A percentile compares a stretch with the other conserved stretches of the same genome.
Evolutionary conservation across 2,888 invertebrate genomes (phyloP).

Genomic region (Scaptomyza parva): DNA sequence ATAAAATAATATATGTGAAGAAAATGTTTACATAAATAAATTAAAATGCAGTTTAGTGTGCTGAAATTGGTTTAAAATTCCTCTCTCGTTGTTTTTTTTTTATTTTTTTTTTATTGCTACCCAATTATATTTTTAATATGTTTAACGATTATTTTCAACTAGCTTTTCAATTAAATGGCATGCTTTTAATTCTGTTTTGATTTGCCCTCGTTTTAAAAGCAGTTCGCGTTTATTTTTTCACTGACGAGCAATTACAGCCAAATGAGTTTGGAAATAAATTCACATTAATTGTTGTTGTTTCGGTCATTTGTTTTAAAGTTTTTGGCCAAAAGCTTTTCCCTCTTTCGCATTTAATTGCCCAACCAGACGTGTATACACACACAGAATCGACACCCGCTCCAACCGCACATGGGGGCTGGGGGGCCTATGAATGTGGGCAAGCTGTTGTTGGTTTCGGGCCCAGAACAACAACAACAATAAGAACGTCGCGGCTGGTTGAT

Average conservation of each 20-base stretch:
- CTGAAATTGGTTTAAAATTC: not conserved
- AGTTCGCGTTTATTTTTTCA: slow-evolving; percentile 21
- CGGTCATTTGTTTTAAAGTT: slow-evolving; percentile 73
- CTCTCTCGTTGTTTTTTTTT: not conserved
- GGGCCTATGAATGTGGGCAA: slow-evolving; percentile 32
- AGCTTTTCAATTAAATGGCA: too few relatives aligned
- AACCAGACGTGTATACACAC: slow-evolving; percentile 39
- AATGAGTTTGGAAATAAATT: slow-evolving; percentile 76
- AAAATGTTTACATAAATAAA: too few relatives aligned
- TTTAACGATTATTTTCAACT: not conserved
- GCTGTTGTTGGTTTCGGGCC: slow-evolving; percentile 18
- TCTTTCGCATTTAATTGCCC: slow-evolving; percentile 63
- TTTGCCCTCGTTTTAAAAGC: slow-evolving; percentile 16
- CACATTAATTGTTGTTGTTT: slow-evolving; percentile 73
- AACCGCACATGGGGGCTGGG: slow-evolving; percentile 39
- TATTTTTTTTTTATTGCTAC: not conserved
- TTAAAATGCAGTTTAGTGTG: too few relatives aligned
- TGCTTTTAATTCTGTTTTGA: slow-evolving; percentile 9
- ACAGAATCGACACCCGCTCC: slow-evolving; percentile 5
- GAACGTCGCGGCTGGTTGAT: slow-evolving; percentile 68
- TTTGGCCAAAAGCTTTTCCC: slow-evolving; percentile 6
- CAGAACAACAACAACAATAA: slow-evolving; percentile 15
- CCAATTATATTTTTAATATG: not conserved
- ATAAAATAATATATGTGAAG: too few relatives aligned
- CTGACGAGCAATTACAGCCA: slow-evolving; percentile 69